A percentile compares a stretch with the other conserved stretches of the same genome.
These are phyloP conservation scores for Caenorhabditis remanei DNA, from an alignment of 1,140 invertebrate genomes.

Conservation along the genomic window DNA sequence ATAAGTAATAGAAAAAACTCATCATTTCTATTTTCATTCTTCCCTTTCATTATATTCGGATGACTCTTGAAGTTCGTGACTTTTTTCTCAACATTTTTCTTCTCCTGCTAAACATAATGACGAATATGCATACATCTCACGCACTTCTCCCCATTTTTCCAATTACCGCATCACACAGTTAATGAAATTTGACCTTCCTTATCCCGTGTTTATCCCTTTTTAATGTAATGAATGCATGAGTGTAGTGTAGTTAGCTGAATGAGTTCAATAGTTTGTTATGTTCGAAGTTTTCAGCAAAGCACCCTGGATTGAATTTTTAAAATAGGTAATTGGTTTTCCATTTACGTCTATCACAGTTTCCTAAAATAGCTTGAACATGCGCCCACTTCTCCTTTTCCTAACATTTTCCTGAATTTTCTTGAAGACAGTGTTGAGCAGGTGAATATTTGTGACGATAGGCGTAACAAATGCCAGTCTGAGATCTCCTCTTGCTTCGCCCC, in stretches of 20 bases:
- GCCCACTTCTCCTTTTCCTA: background rate
- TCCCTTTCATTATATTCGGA: no score
- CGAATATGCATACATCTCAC: conserved; percentile 11
- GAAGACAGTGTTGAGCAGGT: background rate
- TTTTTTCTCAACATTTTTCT: background rate
- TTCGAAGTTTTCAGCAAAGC: no score
- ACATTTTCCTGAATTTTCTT: background rate
- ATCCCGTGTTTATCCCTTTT: conserved; percentile 37
- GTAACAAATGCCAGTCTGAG: background rate
- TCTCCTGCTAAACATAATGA: background rate
- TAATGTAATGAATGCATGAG: background rate
- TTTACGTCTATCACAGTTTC: background rate
- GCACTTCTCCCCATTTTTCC: background rate
- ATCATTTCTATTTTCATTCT: no score
- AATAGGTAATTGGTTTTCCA: no score
- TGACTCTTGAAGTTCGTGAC: background rate
- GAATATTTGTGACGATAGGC: conserved; percentile 2
- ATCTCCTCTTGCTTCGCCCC: conserved; percentile 15
- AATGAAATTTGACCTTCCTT: conserved; percentile 49
- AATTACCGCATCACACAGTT: conserved; percentile 36
- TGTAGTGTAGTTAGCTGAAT: background rate
- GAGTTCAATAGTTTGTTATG: background rate
- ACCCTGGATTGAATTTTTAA: no score
- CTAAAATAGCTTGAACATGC: conserved; percentile 17
- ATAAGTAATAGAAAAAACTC: no score